These are phyloP conservation scores for Rotaria macrura DNA, from an alignment of 2,888 invertebrate species.

Conservation along the genomic window DNA sequence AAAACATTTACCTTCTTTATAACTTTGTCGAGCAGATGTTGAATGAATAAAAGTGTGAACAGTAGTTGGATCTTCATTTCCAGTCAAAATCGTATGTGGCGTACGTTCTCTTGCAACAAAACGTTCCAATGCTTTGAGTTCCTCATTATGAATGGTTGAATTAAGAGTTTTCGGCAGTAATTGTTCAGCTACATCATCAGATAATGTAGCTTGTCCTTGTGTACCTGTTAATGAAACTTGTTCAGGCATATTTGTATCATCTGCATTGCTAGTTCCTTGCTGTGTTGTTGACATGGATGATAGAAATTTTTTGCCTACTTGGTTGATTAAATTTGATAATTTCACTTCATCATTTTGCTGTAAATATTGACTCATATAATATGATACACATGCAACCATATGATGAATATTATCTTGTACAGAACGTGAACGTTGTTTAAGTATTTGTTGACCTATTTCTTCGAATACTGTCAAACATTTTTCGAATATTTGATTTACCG, in stretches of 20 bases:
- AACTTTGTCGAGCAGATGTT: background rate
- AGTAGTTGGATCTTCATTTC: background rate
- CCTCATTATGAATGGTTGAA: background rate
- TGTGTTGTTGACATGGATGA: background rate
- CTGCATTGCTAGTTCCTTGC: background rate
- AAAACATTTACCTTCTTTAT: background rate
- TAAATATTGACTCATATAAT: slow-evolving; percentile 39
- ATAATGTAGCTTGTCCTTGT: background rate
- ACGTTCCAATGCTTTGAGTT: slow-evolving; percentile 6
- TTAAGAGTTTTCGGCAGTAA: background rate
- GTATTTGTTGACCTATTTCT: slow-evolving; percentile 43
- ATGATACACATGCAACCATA: slow-evolving; percentile 48
- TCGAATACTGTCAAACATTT: slow-evolving; percentile 45
- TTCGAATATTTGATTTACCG: slow-evolving; percentile 46
- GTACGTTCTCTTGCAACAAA: background rate
- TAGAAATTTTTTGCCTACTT: background rate
- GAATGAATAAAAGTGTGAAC: background rate
- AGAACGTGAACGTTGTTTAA: slow-evolving; percentile 42
- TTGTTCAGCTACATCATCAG: background rate
- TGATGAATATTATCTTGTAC: slow-evolving; percentile 46
- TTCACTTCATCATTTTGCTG: background rate
- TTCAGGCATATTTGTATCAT: background rate
- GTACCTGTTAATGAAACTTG: background rate
- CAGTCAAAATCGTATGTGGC: background rate
- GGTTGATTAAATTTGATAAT: background rate